Percentiles rank a stretch among this genome's conserved stretches.
These are phyloP conservation scores for Chaenogobius annularis DNA, from an alignment of 2,113 vertebrate genomes.

Conservation along the genomic window DNA sequence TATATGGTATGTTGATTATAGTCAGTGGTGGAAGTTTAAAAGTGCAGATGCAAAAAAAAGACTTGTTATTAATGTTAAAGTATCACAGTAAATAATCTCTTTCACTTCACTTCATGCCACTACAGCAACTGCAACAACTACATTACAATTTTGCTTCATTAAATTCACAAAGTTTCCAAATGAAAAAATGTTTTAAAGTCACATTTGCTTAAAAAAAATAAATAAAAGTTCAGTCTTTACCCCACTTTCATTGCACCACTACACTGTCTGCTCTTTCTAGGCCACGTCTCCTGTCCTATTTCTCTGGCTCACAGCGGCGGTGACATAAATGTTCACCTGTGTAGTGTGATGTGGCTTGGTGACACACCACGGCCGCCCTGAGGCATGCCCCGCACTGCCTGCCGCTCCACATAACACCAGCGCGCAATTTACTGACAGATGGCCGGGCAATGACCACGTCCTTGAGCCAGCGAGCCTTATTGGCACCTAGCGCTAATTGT, in stretches of 20 bases:
- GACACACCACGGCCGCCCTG: conserved; percentile 75
- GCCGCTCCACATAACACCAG: conserved; percentile 79
- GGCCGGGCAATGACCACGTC: conserved; percentile 88
- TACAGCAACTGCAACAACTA: not conserved
- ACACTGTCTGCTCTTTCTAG: conserved; percentile 39
- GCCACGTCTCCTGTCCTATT: conserved; percentile 42
- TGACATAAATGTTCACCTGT: conserved; percentile 72
- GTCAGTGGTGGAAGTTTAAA: too few species aligned
- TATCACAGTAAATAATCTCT: too few species aligned
- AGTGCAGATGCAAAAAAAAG: too few species aligned
- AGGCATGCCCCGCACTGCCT: conserved; percentile 76
- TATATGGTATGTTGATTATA: too few species aligned
- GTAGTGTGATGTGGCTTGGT: conserved; percentile 68
- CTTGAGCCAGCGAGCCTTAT: conserved; percentile 87
- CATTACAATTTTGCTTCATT: not conserved
- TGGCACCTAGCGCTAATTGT: conserved; percentile 94
- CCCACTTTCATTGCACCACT: conserved; percentile 6
- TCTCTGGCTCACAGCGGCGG: conserved; percentile 64
- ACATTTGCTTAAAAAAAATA: not conserved
- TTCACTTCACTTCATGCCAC: too few species aligned
- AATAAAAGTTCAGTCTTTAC: too few species aligned
- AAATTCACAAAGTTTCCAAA: not conserved
- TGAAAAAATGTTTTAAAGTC: not conserved
- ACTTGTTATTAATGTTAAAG: too few species aligned
- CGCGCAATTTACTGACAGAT: conserved; percentile 93